Percentiles rank a stretch among this genome's conserved stretches.
Conservation (phyloP, 2,888 invertebrate species). For the Caenorhabditis auriculariae region DNA sequence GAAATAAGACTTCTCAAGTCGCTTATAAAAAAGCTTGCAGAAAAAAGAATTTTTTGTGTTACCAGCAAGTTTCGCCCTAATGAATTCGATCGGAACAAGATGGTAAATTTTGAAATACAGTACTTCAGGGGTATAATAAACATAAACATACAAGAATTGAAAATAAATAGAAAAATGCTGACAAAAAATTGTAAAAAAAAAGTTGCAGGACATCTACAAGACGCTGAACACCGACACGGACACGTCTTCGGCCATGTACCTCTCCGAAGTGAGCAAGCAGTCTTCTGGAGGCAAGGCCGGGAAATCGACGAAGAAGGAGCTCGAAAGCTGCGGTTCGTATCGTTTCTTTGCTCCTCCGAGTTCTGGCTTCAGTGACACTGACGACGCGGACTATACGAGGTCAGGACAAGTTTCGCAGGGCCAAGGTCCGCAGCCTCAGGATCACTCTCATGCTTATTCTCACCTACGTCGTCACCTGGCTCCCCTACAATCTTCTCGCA, state of each 20-base stretch:
- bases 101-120: not conserved
- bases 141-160: not conserved
- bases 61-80: too few relatives aligned
- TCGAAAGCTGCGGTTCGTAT: constrained; percentile 21
- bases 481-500: constrained; percentile 51
- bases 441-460: constrained; percentile 52
- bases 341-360: not conserved
- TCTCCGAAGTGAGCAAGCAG: constrained; percentile 36
- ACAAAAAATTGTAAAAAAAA: not conserved
- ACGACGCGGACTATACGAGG: constrained; percentile 36
- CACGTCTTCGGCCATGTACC: constrained; percentile 37
- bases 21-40: too few relatives aligned
- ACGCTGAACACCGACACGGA: constrained; percentile 41
- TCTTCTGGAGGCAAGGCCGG: constrained; percentile 34
- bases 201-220: constrained; percentile 45
- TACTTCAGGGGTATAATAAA: too few relatives aligned
- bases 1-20: too few relatives aligned
- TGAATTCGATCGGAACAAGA: not conserved
- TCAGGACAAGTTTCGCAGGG: constrained; percentile 47
- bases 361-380: constrained; percentile 23
- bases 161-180: too few relatives aligned
- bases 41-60: too few relatives aligned
- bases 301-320: constrained; percentile 10
- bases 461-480: constrained; percentile 51
- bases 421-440: constrained; percentile 43